Conservation (phyloP, 35 echinoderm and acorn worm species). For the Acanthaster planci region DNA sequence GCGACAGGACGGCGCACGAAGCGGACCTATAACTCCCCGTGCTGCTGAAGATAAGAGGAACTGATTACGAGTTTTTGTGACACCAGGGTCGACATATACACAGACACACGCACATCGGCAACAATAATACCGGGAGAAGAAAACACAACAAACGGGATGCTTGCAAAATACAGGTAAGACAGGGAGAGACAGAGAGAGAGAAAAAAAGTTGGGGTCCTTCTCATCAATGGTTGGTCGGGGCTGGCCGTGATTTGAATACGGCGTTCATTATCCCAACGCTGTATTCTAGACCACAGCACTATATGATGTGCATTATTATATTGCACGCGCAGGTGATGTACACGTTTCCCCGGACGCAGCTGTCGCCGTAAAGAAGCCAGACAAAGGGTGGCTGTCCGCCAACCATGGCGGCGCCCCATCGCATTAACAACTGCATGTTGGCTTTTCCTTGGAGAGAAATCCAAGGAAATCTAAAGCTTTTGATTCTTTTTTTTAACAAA, state of each 20-base stretch:
- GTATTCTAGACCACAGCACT: too few species aligned
- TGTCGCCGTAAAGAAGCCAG: neutral
- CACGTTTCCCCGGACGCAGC: neutral
- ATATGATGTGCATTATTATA: constrained; percentile 9
- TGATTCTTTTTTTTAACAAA: too few species aligned
- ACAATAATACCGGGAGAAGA: neutral
- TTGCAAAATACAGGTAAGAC: constrained; percentile 14
- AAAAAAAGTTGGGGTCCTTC: neutral
- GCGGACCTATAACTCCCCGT: too few species aligned
- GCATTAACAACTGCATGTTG: neutral
- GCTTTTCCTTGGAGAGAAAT: too few species aligned
- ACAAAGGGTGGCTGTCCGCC: neutral
- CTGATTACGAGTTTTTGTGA: too few species aligned
- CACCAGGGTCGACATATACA: too few species aligned
- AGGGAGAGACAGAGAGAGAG: neutral
- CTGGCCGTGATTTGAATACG: constrained; percentile 11
- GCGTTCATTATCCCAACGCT: neutral
- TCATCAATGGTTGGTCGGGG: too few species aligned
- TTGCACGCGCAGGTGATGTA: constrained; percentile 17
- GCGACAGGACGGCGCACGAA: too few species aligned
- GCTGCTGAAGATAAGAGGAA: too few species aligned
- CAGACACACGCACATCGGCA: too few species aligned
- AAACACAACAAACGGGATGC: neutral
- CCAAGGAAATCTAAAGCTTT: too few species aligned
- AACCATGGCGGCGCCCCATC: constrained; percentile 26